Evolutionary conservation across 2,888 invertebrate genomes (phyloP).

Genomic region (Lagria hirta): DNA sequence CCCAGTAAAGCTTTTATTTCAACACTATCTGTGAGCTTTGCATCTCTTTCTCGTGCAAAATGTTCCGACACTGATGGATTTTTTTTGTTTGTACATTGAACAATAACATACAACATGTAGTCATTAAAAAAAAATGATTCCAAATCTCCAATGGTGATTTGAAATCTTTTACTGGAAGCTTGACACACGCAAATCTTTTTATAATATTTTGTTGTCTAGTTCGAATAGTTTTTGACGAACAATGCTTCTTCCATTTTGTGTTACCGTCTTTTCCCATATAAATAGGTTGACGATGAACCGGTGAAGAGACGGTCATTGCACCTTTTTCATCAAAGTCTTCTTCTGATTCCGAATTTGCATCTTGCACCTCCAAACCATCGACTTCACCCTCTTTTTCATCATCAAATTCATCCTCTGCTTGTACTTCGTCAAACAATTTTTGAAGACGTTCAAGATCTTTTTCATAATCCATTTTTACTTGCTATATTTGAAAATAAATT

Average conservation of each 20-base stretch:
- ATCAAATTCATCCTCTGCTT: too few species aligned
- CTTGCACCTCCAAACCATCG: neutral
- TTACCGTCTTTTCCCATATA: neutral
- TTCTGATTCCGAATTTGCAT: neutral
- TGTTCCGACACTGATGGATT: neutral
- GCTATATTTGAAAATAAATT: too few species aligned
- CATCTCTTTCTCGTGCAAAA: slow-evolving; percentile 1
- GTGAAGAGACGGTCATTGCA: neutral
- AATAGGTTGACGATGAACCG: neutral
- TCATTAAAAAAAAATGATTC: slow-evolving; percentile 1
- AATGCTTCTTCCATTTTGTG: neutral
- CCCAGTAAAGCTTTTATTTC: neutral
- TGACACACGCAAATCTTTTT: neutral
- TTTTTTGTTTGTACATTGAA: neutral
- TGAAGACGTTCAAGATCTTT: too few species aligned
- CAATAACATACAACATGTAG: neutral
- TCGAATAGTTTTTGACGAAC: neutral
- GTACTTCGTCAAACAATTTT: too few species aligned
- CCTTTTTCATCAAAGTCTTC: neutral
- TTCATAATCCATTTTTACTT: too few species aligned
- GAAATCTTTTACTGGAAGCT: neutral
- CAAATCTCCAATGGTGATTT: neutral
- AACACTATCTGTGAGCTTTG: neutral
- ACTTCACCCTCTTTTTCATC: neutral
- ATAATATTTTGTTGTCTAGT: neutral